Percentiles rank a stretch among this genome's conserved stretches.
Conservation (phyloP, 2,113 vertebrate genomes). For the Nannospalax galili region DNA sequence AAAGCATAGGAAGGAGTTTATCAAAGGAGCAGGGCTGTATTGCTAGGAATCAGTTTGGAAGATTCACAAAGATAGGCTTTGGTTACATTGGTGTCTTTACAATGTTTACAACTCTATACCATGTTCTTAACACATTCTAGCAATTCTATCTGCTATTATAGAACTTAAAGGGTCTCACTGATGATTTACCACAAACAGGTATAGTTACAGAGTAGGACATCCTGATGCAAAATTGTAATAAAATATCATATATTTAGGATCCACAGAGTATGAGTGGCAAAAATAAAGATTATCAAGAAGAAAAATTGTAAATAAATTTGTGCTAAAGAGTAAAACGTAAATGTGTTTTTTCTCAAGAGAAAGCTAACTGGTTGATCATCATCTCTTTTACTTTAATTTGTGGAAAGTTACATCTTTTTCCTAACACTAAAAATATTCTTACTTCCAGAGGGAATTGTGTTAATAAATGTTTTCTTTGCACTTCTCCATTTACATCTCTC, state of each 20-base stretch:
- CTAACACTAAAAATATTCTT: background rate
- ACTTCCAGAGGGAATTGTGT: conserved; percentile 26
- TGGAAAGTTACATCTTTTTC: conserved; percentile 41
- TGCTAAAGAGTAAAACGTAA: background rate
- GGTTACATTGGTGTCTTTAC: background rate
- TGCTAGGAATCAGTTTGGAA: background rate
- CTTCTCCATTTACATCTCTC: conserved; percentile 26
- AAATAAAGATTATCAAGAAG: background rate
- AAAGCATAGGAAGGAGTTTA: background rate
- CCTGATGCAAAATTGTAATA: background rate
- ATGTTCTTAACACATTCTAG: background rate
- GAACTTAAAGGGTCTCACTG: background rate
- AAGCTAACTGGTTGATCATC: background rate
- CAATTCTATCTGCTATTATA: background rate
- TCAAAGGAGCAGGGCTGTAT: background rate
- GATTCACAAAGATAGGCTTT: background rate
- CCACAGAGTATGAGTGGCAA: background rate
- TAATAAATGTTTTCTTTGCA: conserved; percentile 9
- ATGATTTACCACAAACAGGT: background rate
- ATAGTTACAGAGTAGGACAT: background rate
- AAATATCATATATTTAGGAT: background rate
- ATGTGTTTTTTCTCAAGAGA: background rate
- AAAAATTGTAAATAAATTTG: background rate
- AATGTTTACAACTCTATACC: background rate
- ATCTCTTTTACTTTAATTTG: conserved; percentile 19